Percentiles rank a stretch among this genome's conserved stretches.
phyloP scores from a whole-genome alignment of 64 coral and sea anemone species.

The Montipora foliosa region DNA sequence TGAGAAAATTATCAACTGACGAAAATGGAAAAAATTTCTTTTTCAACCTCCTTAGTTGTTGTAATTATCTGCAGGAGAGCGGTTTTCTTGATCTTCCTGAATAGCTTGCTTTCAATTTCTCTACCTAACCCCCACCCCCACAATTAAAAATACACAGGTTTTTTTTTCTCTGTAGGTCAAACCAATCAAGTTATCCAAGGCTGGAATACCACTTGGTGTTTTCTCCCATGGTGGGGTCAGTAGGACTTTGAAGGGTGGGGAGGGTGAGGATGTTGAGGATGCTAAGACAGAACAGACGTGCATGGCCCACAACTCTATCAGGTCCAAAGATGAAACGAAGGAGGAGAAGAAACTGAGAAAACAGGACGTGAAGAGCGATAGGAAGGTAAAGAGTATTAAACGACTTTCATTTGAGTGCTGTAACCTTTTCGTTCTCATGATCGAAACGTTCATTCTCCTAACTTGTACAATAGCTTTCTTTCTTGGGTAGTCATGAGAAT shows the following conservation, averaged over 20 bases:
- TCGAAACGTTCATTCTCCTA: too few species aligned
- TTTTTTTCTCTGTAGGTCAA: constrained; percentile 41
- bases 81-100: too few species aligned
- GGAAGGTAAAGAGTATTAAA: constrained; percentile 66
- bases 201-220: constrained; percentile 92
- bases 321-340: constrained; percentile 73
- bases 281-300: neutral
- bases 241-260: constrained; percentile 13
- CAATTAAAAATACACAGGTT: neutral
- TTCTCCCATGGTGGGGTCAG: constrained; percentile 49
- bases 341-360: constrained; percentile 91
- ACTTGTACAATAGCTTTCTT: too few species aligned
- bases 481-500: too few species aligned
- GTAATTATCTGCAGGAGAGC: too few species aligned
- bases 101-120: too few species aligned
- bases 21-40: too few species aligned
- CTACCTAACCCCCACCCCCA: too few species aligned
- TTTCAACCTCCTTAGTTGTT: too few species aligned
- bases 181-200: constrained; percentile 87
- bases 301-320: neutral
- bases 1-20: too few species aligned
- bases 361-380: constrained; percentile 88
- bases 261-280: neutral
- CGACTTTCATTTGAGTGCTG: too few species aligned
- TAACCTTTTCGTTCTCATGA: too few species aligned